A percentile compares a stretch with the other conserved stretches of the same genome.
These are phyloP conservation scores for Steinernema carpocapsae DNA, from an alignment of 2,888 invertebrate genomes.

Conservation along the genomic window DNA sequence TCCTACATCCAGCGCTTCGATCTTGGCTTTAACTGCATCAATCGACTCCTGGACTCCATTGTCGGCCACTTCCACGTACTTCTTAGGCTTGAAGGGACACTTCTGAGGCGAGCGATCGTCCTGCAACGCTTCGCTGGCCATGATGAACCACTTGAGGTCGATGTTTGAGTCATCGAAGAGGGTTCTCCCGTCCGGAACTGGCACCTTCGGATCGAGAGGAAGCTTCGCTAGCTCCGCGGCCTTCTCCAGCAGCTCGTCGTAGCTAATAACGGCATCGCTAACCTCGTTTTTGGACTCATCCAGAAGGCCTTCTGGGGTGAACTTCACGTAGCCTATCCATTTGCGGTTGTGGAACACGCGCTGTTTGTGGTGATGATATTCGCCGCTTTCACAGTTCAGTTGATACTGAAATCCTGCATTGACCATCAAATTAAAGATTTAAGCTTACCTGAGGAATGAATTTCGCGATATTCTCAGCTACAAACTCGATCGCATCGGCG, in stretches of 20 bases:
- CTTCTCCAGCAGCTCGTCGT: constrained; percentile 18
- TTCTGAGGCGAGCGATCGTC: background rate
- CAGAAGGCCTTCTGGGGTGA: constrained; percentile 79
- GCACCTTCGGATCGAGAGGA: constrained; percentile 71
- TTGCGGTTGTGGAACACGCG: constrained; percentile 80
- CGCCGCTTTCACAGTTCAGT: constrained; percentile 85
- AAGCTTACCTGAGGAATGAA: constrained; percentile 75
- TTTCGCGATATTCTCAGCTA: constrained; percentile 86
- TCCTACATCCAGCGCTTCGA: background rate
- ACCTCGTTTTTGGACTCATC: constrained; percentile 63
- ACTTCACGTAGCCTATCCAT: constrained; percentile 81
- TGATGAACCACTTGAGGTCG: constrained; percentile 83
- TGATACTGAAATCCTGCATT: constrained; percentile 75
- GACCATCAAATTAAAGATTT: background rate
- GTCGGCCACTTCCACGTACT: background rate
- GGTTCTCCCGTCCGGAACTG: constrained; percentile 79
- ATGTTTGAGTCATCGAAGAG: constrained; percentile 78
- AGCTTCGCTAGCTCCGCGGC: constrained; percentile 37
- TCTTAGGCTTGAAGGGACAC: constrained; percentile 31
- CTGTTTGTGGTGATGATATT: constrained; percentile 85
- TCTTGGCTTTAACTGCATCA: background rate
- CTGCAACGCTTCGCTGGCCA: constrained; percentile 79
- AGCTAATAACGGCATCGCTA: background rate
- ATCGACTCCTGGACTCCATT: constrained; percentile 15
- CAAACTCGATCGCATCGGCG: constrained; percentile 74